These are phyloP conservation scores for Callyntrura guangdongensis DNA, from an alignment of 2,888 invertebrate species.

Conservation along the genomic window DNA sequence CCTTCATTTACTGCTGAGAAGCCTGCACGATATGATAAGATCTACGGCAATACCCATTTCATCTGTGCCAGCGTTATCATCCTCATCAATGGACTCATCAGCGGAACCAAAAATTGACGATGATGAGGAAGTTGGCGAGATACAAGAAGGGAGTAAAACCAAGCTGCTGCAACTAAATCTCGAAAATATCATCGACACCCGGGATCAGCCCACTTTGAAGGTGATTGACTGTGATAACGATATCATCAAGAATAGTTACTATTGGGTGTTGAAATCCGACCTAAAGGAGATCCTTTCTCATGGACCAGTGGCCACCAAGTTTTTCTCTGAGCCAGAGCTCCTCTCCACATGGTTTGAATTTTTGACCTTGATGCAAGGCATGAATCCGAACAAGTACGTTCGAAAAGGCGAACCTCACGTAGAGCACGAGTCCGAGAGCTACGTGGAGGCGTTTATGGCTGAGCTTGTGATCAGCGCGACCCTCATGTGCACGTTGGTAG, in stretches of 20 bases:
- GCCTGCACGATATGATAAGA: constrained; percentile 72
- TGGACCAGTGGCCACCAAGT: constrained; percentile 94
- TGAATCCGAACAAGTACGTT: constrained; percentile 96
- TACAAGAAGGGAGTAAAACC: background rate
- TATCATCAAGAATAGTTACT: constrained; percentile 99
- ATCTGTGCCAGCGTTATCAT: constrained; percentile 50
- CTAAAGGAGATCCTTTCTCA: constrained; percentile 98
- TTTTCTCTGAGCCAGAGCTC: constrained; percentile 95
- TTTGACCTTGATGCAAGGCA: constrained; percentile 97
- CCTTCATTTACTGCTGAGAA: constrained; percentile 89
- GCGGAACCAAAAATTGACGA: constrained; percentile 82
- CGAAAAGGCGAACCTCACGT: constrained; percentile 90
- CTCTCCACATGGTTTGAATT: constrained; percentile 98
- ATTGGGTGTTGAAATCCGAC: constrained; percentile 97
- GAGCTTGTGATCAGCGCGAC: constrained; percentile 98
- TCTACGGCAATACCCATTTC: constrained; percentile 71
- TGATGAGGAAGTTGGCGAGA: constrained; percentile 26
- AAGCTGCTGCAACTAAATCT: background rate
- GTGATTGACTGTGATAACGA: constrained; percentile 96
- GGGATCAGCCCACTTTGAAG: constrained; percentile 84
- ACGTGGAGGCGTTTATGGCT: constrained; percentile 98
- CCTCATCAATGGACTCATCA: constrained; percentile 48
- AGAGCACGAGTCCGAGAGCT: constrained; percentile 98
- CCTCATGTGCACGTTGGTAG: constrained; percentile 99
- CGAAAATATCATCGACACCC: background rate